These are phyloP conservation scores for Silurus glanis DNA, from an alignment of 2,113 vertebrate genomes.

Conservation along the genomic window DNA sequence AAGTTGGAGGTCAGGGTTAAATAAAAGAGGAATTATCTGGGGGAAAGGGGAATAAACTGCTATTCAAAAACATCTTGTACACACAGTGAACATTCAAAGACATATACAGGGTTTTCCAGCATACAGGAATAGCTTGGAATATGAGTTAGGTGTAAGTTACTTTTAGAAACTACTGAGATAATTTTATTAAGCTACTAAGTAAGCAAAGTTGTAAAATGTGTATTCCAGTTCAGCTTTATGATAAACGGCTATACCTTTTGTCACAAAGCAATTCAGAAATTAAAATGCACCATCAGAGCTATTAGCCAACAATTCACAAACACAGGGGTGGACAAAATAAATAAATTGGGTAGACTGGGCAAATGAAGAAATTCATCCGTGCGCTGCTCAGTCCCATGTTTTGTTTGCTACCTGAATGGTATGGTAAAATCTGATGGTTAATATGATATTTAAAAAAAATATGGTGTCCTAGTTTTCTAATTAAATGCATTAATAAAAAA, in stretches of 20 bases:
- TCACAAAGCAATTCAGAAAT: background rate
- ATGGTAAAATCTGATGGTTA: background rate
- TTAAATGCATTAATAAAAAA: background rate
- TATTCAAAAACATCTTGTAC: background rate
- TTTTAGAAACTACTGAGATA: background rate
- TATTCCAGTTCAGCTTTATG: background rate
- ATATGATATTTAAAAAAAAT: background rate
- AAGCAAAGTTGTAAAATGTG: background rate
- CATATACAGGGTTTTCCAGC: background rate
- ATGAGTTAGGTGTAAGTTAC: background rate
- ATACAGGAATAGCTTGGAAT: background rate
- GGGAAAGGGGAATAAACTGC: background rate
- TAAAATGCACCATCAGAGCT: background rate
- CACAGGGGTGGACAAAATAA: no score
- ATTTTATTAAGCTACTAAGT: background rate
- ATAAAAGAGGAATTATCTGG: slow-evolving; percentile 1
- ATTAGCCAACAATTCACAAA: background rate
- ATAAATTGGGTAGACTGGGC: background rate
- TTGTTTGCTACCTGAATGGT: background rate
- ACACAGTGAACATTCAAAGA: background rate
- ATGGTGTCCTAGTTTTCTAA: background rate
- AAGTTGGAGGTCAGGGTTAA: slow-evolving; percentile 46
- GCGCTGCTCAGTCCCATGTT: background rate
- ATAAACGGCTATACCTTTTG: background rate
- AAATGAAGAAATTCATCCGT: background rate